Conservation (phyloP, 2,888 invertebrate species). For the Andrena bucephala region DNA sequence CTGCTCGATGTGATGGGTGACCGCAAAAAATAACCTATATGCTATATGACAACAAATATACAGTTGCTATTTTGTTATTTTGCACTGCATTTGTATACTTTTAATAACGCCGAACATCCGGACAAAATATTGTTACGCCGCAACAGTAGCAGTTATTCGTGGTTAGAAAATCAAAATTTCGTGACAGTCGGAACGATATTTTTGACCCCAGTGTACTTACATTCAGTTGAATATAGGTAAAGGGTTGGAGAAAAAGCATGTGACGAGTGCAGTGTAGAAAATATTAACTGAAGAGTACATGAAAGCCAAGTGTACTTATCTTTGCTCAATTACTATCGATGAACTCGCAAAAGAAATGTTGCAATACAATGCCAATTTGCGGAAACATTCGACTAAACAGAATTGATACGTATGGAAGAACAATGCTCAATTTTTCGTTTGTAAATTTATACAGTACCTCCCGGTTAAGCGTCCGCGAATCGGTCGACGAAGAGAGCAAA, state of each 20-base stretch:
- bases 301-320: constrained; percentile 19
- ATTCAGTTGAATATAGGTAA: constrained; percentile 39
- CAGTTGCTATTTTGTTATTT: too few species aligned
- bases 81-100: too few species aligned
- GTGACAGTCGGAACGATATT: too few species aligned
- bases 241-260: constrained; percentile 22
- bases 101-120: too few species aligned
- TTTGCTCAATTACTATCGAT: background rate
- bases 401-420: constrained; percentile 47
- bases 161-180: too few species aligned
- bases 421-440: constrained; percentile 42
- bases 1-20: too few species aligned
- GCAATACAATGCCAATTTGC: constrained; percentile 16
- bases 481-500: too few species aligned
- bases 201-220: background rate
- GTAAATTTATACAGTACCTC: constrained; percentile 20
- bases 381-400: constrained; percentile 22
- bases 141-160: too few species aligned
- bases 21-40: too few species aligned
- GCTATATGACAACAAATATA: too few species aligned
- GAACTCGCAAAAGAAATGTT: constrained; percentile 1
- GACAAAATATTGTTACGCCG: too few species aligned
- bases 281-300: constrained; percentile 14
- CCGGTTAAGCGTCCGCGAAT: too few species aligned
- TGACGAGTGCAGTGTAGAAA: constrained; percentile 15